Evolutionary conservation across 2,113 vertebrate genomes (phyloP).

Genomic region (Xenus cinereus): DNA sequence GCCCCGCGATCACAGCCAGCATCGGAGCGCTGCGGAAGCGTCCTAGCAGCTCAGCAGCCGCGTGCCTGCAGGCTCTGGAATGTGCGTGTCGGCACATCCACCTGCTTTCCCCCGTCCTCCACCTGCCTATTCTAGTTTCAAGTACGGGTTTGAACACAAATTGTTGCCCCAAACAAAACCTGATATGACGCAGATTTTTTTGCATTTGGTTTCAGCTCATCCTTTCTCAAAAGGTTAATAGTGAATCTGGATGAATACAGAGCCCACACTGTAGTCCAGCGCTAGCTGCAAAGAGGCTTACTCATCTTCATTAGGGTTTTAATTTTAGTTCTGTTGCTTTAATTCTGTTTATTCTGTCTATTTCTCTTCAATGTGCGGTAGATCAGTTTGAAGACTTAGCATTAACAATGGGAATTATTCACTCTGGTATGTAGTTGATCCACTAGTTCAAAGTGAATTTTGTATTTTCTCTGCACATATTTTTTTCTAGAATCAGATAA

Average conservation of each 20-base stretch:
- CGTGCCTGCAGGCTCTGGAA: neutral
- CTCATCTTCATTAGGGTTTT: neutral
- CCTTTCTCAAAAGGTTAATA: neutral
- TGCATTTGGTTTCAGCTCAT: neutral
- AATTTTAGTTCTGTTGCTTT: neutral
- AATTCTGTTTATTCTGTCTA: neutral
- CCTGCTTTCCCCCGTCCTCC: neutral
- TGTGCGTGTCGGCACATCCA: accelerated
- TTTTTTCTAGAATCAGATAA: neutral
- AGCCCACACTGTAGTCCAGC: too few species aligned
- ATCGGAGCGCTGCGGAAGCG: too few species aligned
- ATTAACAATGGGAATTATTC: neutral
- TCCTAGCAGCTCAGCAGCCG: neutral
- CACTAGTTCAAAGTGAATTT: neutral
- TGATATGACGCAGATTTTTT: neutral
- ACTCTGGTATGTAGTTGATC: neutral
- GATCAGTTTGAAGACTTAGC: neutral
- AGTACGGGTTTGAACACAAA: neutral
- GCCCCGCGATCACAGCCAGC: neutral
- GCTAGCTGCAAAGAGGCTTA: neutral
- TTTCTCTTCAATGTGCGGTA: neutral
- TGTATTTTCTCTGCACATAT: neutral
- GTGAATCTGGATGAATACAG: neutral
- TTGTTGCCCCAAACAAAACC: neutral
- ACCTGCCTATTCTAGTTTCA: neutral